phyloP scores from a whole-genome alignment of 2,888 invertebrate genomes.

The Osmoderma eremita region DNA sequence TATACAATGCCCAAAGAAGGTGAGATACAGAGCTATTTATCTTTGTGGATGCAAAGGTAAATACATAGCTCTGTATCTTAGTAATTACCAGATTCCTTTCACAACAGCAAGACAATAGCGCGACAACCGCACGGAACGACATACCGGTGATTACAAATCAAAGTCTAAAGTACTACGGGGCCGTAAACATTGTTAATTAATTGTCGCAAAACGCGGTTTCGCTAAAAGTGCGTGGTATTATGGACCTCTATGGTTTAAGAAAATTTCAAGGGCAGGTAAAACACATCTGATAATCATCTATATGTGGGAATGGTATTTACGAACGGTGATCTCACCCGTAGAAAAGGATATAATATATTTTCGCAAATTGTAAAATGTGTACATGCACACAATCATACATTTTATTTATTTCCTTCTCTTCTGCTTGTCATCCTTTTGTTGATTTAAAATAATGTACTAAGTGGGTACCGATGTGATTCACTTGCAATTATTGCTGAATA shows the following conservation, averaged over 20 bases:
- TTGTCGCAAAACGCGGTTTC: background rate
- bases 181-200: background rate
- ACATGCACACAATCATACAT: background rate
- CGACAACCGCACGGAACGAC: no score
- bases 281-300: constrained; percentile 26
- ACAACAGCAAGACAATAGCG: no score
- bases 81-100: no score
- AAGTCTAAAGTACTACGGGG: no score
- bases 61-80: no score
- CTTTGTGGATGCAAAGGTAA: no score
- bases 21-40: no score
- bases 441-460: no score
- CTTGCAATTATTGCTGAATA: no score
- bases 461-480: no score
- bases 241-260: constrained; percentile 13
- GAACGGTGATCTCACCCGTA: constrained; percentile 22
- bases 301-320: constrained; percentile 26
- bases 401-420: constrained; percentile 1
- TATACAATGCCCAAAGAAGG: no score
- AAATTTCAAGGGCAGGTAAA: constrained; percentile 26
- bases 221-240: constrained; percentile 7
- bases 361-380: constrained; percentile 5
- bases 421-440: background rate
- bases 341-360: constrained; percentile 5
- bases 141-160: no score